phyloP scores from a whole-genome alignment of 2,888 invertebrate genomes.

The Leistus spinibarbis region DNA sequence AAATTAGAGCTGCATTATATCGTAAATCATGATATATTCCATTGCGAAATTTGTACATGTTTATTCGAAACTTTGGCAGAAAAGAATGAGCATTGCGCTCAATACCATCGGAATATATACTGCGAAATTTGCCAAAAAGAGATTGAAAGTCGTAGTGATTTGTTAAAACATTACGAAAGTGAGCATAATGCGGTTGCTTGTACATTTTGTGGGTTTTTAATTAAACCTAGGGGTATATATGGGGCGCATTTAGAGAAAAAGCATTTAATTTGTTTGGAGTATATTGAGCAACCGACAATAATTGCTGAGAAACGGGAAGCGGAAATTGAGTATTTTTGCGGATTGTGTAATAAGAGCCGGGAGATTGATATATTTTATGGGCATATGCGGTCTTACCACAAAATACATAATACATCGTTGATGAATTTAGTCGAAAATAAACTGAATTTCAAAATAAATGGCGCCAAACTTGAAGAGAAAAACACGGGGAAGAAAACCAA shows the following conservation, averaged over 20 bases:
- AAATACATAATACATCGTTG: constrained; percentile 14
- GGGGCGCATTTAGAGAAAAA: constrained; percentile 9
- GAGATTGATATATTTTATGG: constrained; percentile 26
- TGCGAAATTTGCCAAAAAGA: constrained; percentile 34
- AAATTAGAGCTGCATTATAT: constrained; percentile 33
- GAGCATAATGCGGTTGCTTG: constrained; percentile 21
- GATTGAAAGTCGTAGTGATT: not conserved
- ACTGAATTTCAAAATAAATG: constrained; percentile 1
- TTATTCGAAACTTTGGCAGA: constrained; percentile 16
- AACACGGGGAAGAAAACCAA: not conserved
- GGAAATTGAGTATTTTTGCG: constrained; percentile 14
- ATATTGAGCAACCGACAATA: not conserved
- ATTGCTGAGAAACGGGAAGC: not conserved
- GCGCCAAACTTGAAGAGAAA: constrained; percentile 14
- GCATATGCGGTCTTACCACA: constrained; percentile 27
- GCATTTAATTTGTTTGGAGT: constrained; percentile 13
- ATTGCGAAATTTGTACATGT: constrained; percentile 29
- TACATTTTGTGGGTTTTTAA: constrained; percentile 23
- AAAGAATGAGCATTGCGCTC: constrained; percentile 3
- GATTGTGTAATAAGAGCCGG: constrained; percentile 20
- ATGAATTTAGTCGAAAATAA: constrained; percentile 16
- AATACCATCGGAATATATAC: constrained; percentile 12
- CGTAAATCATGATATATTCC: constrained; percentile 22
- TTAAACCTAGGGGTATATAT: constrained; percentile 18
- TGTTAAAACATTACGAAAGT: constrained; percentile 19